Conservation (phyloP, 2,113 vertebrate species). For the Melanerpes aurifrons region DNA sequence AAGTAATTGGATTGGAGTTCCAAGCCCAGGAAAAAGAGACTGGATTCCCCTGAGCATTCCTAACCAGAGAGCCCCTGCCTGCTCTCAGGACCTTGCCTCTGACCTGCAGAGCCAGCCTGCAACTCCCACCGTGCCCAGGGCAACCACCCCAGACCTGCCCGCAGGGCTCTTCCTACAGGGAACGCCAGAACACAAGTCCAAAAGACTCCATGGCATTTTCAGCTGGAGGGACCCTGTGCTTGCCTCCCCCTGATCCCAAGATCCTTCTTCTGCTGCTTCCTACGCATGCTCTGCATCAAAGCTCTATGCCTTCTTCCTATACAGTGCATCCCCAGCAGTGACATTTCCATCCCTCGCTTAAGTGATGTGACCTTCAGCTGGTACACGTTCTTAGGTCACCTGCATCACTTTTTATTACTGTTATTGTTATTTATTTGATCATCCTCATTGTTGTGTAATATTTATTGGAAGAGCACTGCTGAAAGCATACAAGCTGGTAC, state of each 20-base stretch:
- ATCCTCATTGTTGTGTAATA: neutral
- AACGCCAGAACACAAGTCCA: neutral
- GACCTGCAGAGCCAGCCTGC: neutral
- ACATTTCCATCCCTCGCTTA: neutral
- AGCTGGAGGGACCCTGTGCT: neutral
- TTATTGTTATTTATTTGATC: slow-evolving; percentile 58
- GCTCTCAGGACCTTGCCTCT: neutral
- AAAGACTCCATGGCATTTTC: neutral
- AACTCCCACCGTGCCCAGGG: neutral
- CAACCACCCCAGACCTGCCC: neutral
- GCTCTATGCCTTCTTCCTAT: neutral
- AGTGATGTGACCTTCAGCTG: neutral
- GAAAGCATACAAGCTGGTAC: neutral
- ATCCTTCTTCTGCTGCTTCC: neutral
- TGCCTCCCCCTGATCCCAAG: neutral
- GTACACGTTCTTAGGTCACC: neutral
- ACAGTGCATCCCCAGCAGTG: neutral
- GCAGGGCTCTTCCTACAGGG: neutral
- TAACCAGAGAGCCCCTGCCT: neutral
- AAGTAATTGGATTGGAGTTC: neutral
- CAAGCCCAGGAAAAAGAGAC: neutral
- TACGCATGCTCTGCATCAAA: neutral
- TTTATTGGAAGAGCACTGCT: slow-evolving; percentile 59
- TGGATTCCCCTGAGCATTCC: neutral
- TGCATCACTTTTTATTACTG: neutral